Base-by-base conservation (phyloP, 2,797 vertebrate species). In the Amniataba percoides region DNA sequence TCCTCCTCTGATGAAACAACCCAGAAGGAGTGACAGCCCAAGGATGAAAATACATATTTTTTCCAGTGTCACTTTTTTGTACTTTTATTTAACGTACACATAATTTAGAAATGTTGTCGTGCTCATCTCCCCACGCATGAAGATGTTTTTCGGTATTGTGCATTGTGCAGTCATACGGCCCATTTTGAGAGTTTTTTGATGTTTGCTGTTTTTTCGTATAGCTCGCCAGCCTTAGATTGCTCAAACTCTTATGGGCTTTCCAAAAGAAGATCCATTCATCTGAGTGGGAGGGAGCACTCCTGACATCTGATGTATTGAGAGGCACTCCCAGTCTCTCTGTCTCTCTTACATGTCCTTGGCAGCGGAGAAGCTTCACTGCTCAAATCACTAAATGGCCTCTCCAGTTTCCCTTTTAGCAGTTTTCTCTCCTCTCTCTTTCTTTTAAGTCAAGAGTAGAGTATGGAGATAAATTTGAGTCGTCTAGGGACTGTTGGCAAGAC, bases 341-440 rank as follows among this genome's bases (percentile, higher is more conserved):
- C 95, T 94, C 94, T 85, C 92, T 92, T 91, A 92, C 90, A 92
- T 96, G 95, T 95, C 93, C 94, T 96, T 96, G 95, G 91, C 95
- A 91, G 91, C 88, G 79, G 94, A 96, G 92, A 91, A 89, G 93
- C 92, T 93, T 92, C 92, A 90, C 90, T 89, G 89, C 94, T 94
- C 92, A 93, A 92, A 95, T 94, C 88, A 93, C 93, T 94, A 93
- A 95, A 93, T 93, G 88, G 90, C 88, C 88, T 90, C 89, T 94
- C 91, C 89, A 94, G 89, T 90, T 90, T 93, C 87, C 85, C 90
- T 91, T 92, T 90, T 90, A 85, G 86, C 89, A 80, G 80, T 90
- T 93, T 87, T 88, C 80, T 85, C 86, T 87, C 59, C 84, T 85
- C 88, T 89, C 83, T 86, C 83, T 85, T 89, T 90, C 86, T 92